phyloP scores from a whole-genome alignment of 2,113 vertebrate genomes.

The Tenebrosternarchus preto region DNA sequence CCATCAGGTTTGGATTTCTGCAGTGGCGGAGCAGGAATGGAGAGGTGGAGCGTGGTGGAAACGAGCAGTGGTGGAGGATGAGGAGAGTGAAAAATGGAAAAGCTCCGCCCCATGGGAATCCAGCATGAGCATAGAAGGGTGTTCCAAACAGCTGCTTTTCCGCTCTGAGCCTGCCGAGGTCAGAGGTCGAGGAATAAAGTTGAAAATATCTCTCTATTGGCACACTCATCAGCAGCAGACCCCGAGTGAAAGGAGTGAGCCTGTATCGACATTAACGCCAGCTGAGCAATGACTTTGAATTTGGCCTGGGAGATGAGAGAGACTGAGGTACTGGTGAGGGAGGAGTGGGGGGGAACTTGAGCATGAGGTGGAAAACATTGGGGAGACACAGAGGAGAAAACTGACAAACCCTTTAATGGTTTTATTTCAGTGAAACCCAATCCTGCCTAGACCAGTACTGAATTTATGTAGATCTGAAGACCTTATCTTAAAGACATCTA shows the following conservation, averaged over 20 bases:
- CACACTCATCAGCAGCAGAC: slow-evolving; percentile 14
- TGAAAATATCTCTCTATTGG: slow-evolving; percentile 59
- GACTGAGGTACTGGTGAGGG: slow-evolving; percentile 24
- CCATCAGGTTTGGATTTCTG: not conserved
- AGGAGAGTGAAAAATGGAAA: slow-evolving; percentile 22
- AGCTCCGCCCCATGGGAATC: not conserved
- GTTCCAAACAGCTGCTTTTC: slow-evolving; percentile 65
- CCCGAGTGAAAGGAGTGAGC: slow-evolving; percentile 1
- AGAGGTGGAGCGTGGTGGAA: not conserved
- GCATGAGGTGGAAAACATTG: not conserved
- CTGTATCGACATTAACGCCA: slow-evolving; percentile 28
- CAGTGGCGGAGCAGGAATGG: not conserved
- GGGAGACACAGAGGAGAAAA: not conserved
- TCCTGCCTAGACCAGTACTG: not conserved
- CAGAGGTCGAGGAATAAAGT: slow-evolving; percentile 63
- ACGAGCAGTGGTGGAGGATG: slow-evolving; percentile 5
- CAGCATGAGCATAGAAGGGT: slow-evolving; percentile 50
- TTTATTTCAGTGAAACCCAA: slow-evolving; percentile 1
- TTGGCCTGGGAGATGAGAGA: slow-evolving; percentile 20
- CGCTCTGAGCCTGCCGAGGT: slow-evolving; percentile 54
- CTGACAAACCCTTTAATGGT: not conserved
- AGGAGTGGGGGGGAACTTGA: not conserved
- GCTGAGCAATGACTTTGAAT: slow-evolving; percentile 43
- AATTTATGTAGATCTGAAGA: not conserved
- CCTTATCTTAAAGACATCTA: too few relatives aligned